These are phyloP conservation scores for Balearica regulorum DNA, from an alignment of 2,797 vertebrate species.

Conservation along the genomic window DNA sequence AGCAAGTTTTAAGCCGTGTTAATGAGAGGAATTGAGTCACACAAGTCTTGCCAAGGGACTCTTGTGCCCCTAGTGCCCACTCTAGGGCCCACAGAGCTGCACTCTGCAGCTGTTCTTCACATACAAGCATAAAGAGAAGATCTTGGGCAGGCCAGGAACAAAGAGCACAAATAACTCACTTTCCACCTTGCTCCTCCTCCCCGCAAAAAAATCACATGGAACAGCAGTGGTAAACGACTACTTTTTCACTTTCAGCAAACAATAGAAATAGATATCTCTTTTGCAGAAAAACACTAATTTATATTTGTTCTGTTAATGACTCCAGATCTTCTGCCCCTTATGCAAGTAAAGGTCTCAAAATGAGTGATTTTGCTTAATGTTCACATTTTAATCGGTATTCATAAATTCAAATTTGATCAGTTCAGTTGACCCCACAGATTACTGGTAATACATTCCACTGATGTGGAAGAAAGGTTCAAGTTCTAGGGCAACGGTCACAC, in stretches of 20 bases:
- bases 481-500: background rate
- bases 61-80: too few relatives aligned
- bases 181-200: background rate
- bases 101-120: background rate
- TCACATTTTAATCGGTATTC: background rate
- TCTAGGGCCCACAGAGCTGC: background rate
- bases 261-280: background rate
- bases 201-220: background rate
- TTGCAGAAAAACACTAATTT: background rate
- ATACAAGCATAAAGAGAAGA: background rate
- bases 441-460: background rate
- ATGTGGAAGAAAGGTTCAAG: background rate
- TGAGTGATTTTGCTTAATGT: background rate
- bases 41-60: background rate
- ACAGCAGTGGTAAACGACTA: background rate
- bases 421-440: background rate
- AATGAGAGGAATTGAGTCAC: background rate
- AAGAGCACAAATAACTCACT: background rate
- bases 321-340: background rate
- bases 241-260: background rate
- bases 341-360: background rate
- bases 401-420: background rate
- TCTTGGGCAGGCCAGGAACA: background rate
- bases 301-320: background rate
- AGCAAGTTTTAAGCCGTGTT: background rate